Evolutionary conservation across 1,140 invertebrate species (phyloP), one percentile per base, ranked within the genome.

Genomic region (Phortica variegata): DNA sequence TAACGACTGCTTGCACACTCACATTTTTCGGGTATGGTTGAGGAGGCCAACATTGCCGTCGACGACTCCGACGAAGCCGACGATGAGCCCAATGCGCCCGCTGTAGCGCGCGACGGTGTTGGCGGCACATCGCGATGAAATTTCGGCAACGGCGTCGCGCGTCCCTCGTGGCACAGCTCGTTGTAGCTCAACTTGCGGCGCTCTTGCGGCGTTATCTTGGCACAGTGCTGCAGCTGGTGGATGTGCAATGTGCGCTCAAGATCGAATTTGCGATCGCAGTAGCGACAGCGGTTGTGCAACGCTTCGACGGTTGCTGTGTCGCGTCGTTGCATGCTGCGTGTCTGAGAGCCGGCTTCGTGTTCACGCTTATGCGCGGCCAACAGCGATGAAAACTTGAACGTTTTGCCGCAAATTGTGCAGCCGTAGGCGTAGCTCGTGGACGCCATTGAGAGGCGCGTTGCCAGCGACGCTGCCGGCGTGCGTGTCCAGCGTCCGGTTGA

Each of bases 161-260:
- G 63, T 45, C 63, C 63, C 43, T 63, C 60, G 38, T 68, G 63
- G 15, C 49, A 50, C 36, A 68, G 23, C 15, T 68, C 63, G 2
- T 60, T 68, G 49, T 47, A 68, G 45, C 39, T 47, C n/a, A 68
- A 36, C n/a, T 60, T 68, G 44, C 63, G 63, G 1, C 60, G 54
- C 43, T 48, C 38, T 40, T 63, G 56, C 8, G 65, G 65, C 13
- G 63, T 39, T 16, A 68, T 68, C 43, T 68, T 63, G 31, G 43
- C 60, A 54, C 63, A 68, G 32, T 68, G 47, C 36, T 47, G 43
- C 54, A 68, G 10, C 43, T 54, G 63, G n/a, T 68, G 63, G n/a
- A 68, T 68, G 42, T 56, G 63, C 23, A 68, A 23, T 0, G 63
- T 66, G 6, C 63, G 63, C 15, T 63, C 63, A 21, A 68, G 29